A percentile compares a stretch with the other conserved stretches of the same genome.
Evolutionary conservation across 2,797 vertebrate species (phyloP).

Genomic region (Crenuchus spilurus): DNA sequence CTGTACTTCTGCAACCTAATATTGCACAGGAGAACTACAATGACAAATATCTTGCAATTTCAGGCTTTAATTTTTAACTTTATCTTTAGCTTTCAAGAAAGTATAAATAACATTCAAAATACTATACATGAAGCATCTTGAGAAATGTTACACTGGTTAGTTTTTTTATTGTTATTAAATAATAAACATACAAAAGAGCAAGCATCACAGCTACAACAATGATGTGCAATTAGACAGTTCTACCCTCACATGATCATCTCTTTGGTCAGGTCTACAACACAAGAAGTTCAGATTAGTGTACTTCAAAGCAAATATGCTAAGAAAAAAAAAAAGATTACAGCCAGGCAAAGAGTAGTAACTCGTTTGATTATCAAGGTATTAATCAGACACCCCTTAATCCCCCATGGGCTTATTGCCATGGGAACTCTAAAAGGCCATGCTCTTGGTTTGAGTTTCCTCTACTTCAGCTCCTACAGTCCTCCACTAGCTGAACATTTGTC

Average conservation of each 20-base stretch:
- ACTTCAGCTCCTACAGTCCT: constrained; percentile 1
- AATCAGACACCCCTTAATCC: constrained; percentile 66
- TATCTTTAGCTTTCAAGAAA: too few species aligned
- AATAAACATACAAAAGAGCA: too few species aligned
- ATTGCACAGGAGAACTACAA: too few species aligned
- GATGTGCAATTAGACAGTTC: background rate
- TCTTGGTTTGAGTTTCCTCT: constrained; percentile 17
- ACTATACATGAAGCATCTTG: too few species aligned
- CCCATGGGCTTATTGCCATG: constrained; percentile 60
- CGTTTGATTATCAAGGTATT: constrained; percentile 56
- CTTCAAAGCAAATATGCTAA: constrained; percentile 78
- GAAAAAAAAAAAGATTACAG: constrained; percentile 61
- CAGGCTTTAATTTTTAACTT: too few species aligned
- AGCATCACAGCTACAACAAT: background rate
- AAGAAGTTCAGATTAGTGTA: constrained; percentile 58
- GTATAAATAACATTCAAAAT: too few species aligned
- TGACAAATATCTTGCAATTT: too few species aligned
- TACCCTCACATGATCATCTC: constrained; percentile 37
- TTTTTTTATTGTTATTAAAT: too few species aligned
- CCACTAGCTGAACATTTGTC: background rate
- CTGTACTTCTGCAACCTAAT: too few species aligned
- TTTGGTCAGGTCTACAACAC: constrained; percentile 21
- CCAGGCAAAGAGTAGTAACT: constrained; percentile 42
- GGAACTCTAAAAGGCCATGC: constrained; percentile 49
- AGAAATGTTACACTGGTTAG: too few species aligned